phyloP scores from a whole-genome alignment of 2,113 vertebrate genomes.

The Aphyosemion australe region DNA sequence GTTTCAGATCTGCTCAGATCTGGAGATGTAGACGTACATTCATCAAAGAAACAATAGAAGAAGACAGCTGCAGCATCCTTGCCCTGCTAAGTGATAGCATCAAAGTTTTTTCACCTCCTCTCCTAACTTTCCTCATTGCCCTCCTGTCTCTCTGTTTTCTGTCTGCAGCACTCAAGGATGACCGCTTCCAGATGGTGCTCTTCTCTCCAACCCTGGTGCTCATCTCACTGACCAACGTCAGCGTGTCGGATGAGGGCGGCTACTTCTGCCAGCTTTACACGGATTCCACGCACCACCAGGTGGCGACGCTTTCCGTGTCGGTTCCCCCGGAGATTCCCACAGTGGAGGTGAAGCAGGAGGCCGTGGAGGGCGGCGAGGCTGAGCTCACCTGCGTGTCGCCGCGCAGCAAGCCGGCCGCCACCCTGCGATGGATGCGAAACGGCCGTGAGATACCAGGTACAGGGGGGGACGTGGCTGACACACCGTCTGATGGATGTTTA shows the following conservation, averaged over 20 bases:
- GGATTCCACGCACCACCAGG: conserved; percentile 90
- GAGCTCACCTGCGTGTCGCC: conserved; percentile 86
- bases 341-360: conserved; percentile 87
- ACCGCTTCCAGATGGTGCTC: conserved; percentile 90
- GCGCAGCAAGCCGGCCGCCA: conserved; percentile 85
- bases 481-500: conserved; percentile 23
- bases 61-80: neutral
- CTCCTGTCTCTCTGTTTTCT: neutral
- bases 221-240: conserved; percentile 86
- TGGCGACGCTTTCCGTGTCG: conserved; percentile 87
- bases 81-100: too few species aligned
- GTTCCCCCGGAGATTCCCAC: conserved; percentile 86
- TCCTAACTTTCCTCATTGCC: neutral
- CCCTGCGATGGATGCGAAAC: conserved; percentile 86
- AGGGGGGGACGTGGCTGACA: conserved; percentile 2
- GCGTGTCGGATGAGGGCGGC: conserved; percentile 88
- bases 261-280: conserved; percentile 95
- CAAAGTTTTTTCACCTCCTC: neutral
- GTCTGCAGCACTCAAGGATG: conserved; percentile 86
- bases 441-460: conserved; percentile 86
- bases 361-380: conserved; percentile 87
- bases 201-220: conserved; percentile 86
- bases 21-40: too few species aligned
- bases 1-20: too few species aligned
- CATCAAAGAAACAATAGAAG: too few species aligned